Base-by-base conservation (phyloP, 92 coral and sea anemone genomes). In the Micromussa lordhowensis region DNA sequence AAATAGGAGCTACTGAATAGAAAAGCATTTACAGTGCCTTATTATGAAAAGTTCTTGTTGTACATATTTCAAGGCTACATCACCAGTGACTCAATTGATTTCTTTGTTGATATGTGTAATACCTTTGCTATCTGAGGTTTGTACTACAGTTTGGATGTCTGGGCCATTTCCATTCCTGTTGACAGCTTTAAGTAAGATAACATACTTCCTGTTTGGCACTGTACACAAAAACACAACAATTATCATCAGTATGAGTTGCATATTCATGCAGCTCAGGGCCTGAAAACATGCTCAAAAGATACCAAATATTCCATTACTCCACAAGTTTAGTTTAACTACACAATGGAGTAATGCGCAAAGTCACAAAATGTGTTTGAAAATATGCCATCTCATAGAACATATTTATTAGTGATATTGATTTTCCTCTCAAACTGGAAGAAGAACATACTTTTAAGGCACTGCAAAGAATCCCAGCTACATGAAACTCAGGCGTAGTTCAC, bases 101-200 rank as follows among this genome's bases (percentile, higher is more conserved):
- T 63, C 12, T 6, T 6, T 26, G 51, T 29, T 61, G 32, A 26
- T 66, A 26, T 10, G 18, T 26, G 29, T 12, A 26, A 24, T 91
- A 93, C 95, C 91, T 68, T 82, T 75, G 29, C 13, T 48, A 16
- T 83, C 58, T n/a, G 90, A 91, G 6, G 96, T 94, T 29, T 75
- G 64, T 35, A 94, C 87, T 3, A 29, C 78, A 12, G 79, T 85
- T 79, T 93, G 92, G 11, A 85, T 89, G 35, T 91, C 93, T 8
- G 72, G 89, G 4, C 99, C 99, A 86, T 93, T 92, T 68, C 95
- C 93, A 0, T 71, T 79, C 61, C 93, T 91, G 91, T 98, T 98
- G 53, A 64, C 59, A 5, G 99, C 99, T 44, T 38, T 84, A 38
- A 98, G 89, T 78, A 87, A 91, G 57, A 98, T 80, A 30, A 98